Evolutionary conservation across 37 sponge, comb jelly and placozoan species (phyloP), one percentile per base, ranked within the genome.

Genomic region (Ianthella basta): DNA sequence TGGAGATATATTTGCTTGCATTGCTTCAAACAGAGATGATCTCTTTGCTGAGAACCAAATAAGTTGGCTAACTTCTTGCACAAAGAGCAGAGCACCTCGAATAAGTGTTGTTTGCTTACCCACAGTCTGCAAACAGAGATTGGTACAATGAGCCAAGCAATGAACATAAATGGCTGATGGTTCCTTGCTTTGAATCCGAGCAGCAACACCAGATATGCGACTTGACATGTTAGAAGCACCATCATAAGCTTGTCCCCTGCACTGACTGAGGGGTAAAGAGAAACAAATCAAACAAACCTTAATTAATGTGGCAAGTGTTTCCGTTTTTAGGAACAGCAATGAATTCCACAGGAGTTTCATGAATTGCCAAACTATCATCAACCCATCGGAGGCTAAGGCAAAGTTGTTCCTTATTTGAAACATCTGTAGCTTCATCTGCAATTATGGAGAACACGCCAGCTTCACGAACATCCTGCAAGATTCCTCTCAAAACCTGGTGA

Each of bases 61-160:
- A 20, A 86, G 83, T 33, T 84, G 81, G 29, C 80, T 56, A 27
- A 89, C 27, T 37, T 68, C 86, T 68, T 53, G 66, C 14, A 86
- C 87, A 29, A 90, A 82, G 53, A 82, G 56, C 0, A 90, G 66
- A 54, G 83, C 82, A 86, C 86, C 83, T 5, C 83, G 61, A 36
- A 90, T 55, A 41, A 66, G 56, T 0, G 27, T n/a, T 32, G 60
- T 30, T 21, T 82, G 56, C 21, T 37, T 59, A n/a, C 83, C 90
- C 25, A 82, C 39, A 18, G 73, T 23, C 63, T 86, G 90, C 32
- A 90, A 38, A 36, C 86, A 81, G 24, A 89, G 60, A 59, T 89
- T 89, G n/a, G 81, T 82, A 54, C 83, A 82, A 40, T 90, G 87
- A 19, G 87, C 90, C 38, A 90, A 82, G 79, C 90, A 90, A 55